Evolutionary conservation across 92 coral and sea anemone genomes (phyloP), one percentile per base, ranked within the genome.

Genomic region (Montipora capitata): DNA sequence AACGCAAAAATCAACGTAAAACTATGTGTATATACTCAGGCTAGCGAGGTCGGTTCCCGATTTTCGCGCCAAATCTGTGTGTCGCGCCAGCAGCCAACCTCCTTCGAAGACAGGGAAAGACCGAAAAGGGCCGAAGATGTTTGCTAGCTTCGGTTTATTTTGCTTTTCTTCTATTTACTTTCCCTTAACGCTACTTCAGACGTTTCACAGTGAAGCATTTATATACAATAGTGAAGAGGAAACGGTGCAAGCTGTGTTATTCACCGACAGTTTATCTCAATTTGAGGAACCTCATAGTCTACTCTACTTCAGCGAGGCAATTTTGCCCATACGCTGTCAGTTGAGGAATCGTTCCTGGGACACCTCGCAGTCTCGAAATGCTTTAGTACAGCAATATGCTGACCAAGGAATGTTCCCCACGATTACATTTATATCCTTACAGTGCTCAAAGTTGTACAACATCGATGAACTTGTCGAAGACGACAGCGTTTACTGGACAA

Each of bases 371-470:
- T 83, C 84, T 39, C 94, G 99, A 66, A 92, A 92, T 62, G 85
- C 68, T 45, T 80, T 97, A 64, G 96, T 92, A 45, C 93, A 87
- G 76, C 84, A 85, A 15, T 96, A 94, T 67, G 87, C 92, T 51
- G 74, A 77, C 10, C 91, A 88, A 85, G 98, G 99, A 17, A 88
- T 97, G 90, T 88, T 83, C 51, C 99, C 99, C 41, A 85, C 91
- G 3, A 85, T 97, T 44, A 84, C 93, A 13, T 92, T 97, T 77
- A 81, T 90, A 58, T 96, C 95, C 51, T 68, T 87, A 58, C 88
- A 93, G n/a, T 94, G 98, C 94, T 94, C 94, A 74, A 83, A 91
- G 43, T 94, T 98, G 17, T 88, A 90, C 49, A 86, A 84, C 48
- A 68, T 97, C 73, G 88, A 87, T 27, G 92, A 84, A 12, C 68